Base-by-base conservation (phyloP, 2,113 vertebrate species). In the Psilopogon haemacephalus region DNA sequence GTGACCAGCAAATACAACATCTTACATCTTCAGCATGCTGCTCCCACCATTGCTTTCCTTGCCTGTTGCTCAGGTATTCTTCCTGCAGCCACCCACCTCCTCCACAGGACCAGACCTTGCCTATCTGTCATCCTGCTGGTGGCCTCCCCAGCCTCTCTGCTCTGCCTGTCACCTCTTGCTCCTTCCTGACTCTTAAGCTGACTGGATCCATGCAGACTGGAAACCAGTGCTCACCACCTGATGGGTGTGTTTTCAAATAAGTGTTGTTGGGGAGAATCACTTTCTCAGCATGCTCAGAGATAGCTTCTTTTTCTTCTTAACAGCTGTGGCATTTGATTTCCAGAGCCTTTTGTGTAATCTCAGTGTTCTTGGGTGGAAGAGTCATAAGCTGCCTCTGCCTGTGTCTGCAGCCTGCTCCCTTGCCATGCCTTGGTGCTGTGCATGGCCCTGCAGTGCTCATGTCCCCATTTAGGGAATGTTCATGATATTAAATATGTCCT, bases 121-220 rank as follows among this genome's bases (percentile, higher is more conserved):
- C 37, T 37, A 8, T 69, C 76, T 65, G 16, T 55, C 0, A 0
- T 48, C 63, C 64, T 63, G 33, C 42, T 32, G 0, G 0, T 81
- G 58, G 30, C 69, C 75, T 68, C 60, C 0, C 0, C 76, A 77
- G 72, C 64, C 62, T 64, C 33, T 73, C 72, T 67, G 71, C 62
- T 77, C 72, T 68, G 30, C 50, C 84, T 85, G 21, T 76, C 0
- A 0, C 64, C 58, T 76, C 62, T 75, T 27, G 2, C 44, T 73
- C 37, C 67, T 69, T 73, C 69, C 67, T 82, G 27, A 37, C 23
- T n/a, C 21, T 65, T 56, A 7, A 75, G 5, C 44, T 74, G 13
- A n/a, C 33, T 59, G 44, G 60, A 60, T 63, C 10, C 67, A 23
- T 63, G 55, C 30, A 65, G 68, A 8, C 27, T 69, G 44, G 75